phyloP scores from a whole-genome alignment of 2,797 vertebrate species.

The Betta splendens region DNA sequence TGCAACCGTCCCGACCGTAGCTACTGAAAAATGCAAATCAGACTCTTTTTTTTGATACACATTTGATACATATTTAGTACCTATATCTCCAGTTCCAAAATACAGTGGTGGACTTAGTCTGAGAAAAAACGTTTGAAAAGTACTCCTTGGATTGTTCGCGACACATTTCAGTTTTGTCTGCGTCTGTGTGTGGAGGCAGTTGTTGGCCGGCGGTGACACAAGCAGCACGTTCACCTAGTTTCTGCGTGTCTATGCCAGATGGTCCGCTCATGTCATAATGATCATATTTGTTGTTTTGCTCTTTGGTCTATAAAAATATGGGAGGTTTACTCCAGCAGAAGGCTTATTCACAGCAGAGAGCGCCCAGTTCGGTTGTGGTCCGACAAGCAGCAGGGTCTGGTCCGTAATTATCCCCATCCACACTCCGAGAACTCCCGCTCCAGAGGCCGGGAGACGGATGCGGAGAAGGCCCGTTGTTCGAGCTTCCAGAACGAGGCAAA shows the following conservation, averaged over 20 bases:
- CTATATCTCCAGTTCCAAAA: slow-evolving; percentile 85
- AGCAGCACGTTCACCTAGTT: slow-evolving; percentile 35
- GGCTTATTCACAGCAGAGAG: slow-evolving; percentile 86
- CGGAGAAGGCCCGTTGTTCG: slow-evolving; percentile 35
- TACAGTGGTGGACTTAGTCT: slow-evolving; percentile 91
- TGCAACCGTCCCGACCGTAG: slow-evolving; percentile 86
- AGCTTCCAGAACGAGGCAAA: slow-evolving; percentile 66
- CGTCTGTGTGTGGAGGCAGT: slow-evolving; percentile 42
- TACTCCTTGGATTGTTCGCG: slow-evolving; percentile 74
- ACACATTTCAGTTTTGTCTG: slow-evolving; percentile 42
- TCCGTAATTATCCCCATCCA: slow-evolving; percentile 76
- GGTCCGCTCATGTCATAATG: slow-evolving; percentile 50
- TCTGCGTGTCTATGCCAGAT: slow-evolving; percentile 39
- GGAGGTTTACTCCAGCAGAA: slow-evolving; percentile 91
- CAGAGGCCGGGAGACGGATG: slow-evolving; percentile 34
- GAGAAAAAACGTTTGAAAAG: slow-evolving; percentile 83
- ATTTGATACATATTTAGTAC: slow-evolving; percentile 78
- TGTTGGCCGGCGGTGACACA: slow-evolving; percentile 28
- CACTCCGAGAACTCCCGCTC: slow-evolving; percentile 61
- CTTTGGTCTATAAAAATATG: slow-evolving; percentile 99
- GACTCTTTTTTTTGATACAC: slow-evolving; percentile 53
- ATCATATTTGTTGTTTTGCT: slow-evolving; percentile 84
- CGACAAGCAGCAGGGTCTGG: slow-evolving; percentile 74
- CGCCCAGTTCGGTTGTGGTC: slow-evolving; percentile 74
- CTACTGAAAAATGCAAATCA: slow-evolving; percentile 90